Conservation (phyloP, 2,113 vertebrate species). For the Shinisaurus crocodilurus region DNA sequence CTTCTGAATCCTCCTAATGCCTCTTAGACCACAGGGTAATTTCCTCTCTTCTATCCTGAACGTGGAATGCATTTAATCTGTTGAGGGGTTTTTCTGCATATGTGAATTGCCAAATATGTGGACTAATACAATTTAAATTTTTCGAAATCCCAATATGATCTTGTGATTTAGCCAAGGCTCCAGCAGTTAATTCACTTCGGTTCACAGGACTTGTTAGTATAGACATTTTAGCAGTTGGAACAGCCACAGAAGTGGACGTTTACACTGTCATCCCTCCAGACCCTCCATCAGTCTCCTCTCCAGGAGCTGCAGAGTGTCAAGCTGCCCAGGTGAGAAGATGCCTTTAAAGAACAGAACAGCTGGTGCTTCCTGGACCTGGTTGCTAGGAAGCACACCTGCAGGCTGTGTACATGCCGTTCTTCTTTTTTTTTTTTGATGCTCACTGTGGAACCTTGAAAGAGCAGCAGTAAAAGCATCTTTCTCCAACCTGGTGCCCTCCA, state of each 20-base stretch:
- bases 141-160: background rate
- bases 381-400: background rate
- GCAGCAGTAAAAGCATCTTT: background rate
- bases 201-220: background rate
- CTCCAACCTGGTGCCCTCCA: no score
- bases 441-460: background rate
- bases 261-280: background rate
- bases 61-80: background rate
- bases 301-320: background rate
- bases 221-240: background rate
- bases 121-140: no score
- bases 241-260: background rate
- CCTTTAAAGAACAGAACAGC: background rate
- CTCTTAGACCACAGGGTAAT: background rate
- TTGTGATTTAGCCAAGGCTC: background rate
- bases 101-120: background rate
- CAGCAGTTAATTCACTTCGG: background rate
- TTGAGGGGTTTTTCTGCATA: background rate
- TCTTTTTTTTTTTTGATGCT: background rate
- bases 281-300: background rate
- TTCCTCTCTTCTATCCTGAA: background rate
- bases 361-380: background rate
- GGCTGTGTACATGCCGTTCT: background rate
- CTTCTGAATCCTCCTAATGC: background rate
- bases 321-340: background rate